Evolutionary conservation across 2,888 invertebrate genomes (phyloP).

Genomic region (Allygus modestus): DNA sequence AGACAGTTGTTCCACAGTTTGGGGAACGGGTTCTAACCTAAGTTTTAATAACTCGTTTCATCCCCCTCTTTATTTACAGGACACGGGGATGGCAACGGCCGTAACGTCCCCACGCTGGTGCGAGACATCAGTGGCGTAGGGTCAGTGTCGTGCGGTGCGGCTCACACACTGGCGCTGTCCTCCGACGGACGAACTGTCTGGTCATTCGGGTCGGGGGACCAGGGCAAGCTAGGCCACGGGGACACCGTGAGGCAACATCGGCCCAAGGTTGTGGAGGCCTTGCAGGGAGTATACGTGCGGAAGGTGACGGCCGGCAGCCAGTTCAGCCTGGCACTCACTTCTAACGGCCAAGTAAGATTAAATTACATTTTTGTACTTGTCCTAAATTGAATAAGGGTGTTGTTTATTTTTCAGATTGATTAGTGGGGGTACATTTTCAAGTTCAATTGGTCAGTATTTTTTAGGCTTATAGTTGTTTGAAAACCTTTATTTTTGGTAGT

Average conservation of each 20-base stretch:
- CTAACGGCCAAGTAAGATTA: slow-evolving; percentile 74
- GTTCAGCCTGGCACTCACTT: slow-evolving; percentile 77
- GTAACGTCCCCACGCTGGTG: slow-evolving; percentile 79
- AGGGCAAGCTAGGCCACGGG: slow-evolving; percentile 77
- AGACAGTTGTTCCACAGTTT: no score
- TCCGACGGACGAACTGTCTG: slow-evolving; percentile 78
- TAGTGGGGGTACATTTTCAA: no score
- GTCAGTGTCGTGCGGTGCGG: slow-evolving; percentile 78
- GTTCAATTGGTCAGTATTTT: no score
- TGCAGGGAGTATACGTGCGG: slow-evolving; percentile 78
- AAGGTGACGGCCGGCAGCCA: slow-evolving; percentile 79
- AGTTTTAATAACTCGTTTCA: no score
- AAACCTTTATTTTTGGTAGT: no score
- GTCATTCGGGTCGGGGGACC: slow-evolving; percentile 79
- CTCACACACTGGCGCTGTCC: slow-evolving; percentile 78
- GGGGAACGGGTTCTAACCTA: no score
- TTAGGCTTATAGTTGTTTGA: no score
- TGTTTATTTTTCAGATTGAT: no score
- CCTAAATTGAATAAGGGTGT: no score
- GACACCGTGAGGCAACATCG: slow-evolving; percentile 77
- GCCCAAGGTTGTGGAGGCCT: slow-evolving; percentile 79
- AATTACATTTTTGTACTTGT: no score
- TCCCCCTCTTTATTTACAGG: slow-evolving; percentile 72
- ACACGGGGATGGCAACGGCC: slow-evolving; percentile 79
- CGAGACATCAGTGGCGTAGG: slow-evolving; percentile 79